Evolutionary conservation across 2,797 vertebrate species (phyloP), one percentile per base, ranked within the genome.

Genomic region (Apogon hyalosoma): DNA sequence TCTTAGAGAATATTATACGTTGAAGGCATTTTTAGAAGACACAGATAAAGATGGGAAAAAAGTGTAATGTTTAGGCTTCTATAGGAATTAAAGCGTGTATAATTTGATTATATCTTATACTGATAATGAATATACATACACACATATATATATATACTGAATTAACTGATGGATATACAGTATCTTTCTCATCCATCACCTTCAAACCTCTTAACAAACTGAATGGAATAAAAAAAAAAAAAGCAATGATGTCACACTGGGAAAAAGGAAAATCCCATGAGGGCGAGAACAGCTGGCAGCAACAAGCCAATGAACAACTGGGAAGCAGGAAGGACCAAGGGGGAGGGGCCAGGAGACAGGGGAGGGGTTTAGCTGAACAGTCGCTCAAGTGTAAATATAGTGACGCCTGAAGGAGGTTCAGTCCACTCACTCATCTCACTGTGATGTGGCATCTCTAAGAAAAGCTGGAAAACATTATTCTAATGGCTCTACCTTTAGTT

Each of bases 211-310:
- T n/a, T 53, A 28, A 14, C 16, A 45, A 55, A 53, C 15, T 13
- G 16, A 3, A 7, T 16, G 11, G 11, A 33, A 0, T 9, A n/a
- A n/a, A n/a, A n/a, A n/a, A n/a, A 33, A 39, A 50, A 42, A 28
- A 10, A 14, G 38, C 50, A 18, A n/a, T 73, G 73, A 74, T 41
- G 59, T 75, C 52, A 79, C 2, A 0, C 49, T 63, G 76, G 73
- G 69, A 42, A 74, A 58, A 60, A 31, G 50, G 58, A 78, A 47
- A 71, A 67, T 77, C 61, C 67, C 50, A 31, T 67, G 36, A 42
- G 75, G 62, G 67, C 18, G 45, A 55, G 38, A 74, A 58, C 73
- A 79, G 73, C 75, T 72, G 73, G 51, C 33, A 36, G 19, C 52
- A n/a, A 60, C n/a, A 48, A 56, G 71, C 70, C 67, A 83, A 67